Evolutionary conservation across 2,888 invertebrate species (phyloP), one percentile per base, ranked within the genome.

Genomic region (Molanna angustata): DNA sequence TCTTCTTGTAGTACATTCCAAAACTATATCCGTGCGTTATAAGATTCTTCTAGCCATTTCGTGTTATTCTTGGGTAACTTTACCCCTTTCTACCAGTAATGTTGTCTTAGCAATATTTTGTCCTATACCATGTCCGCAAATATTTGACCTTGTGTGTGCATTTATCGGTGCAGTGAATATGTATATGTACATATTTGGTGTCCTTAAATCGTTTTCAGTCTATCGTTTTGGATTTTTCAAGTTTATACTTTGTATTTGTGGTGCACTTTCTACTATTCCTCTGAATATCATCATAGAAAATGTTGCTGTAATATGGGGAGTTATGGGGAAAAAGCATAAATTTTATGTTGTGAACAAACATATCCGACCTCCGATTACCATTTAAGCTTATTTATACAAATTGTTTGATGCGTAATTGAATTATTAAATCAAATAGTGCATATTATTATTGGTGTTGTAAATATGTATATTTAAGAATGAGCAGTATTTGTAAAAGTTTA

Each of bases 141-240:
- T 86, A 40, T 82, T 96, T 65, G 94, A 96, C 69, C 84, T 94
- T 63, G 67, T 91, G 20, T 92, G 93, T 72, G 90, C 91, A 50
- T 95, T 94, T 67, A 89, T 93, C 63, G 95, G 90, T 58, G 94
- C 92, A 56, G 90, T 95, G 52, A 95, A 91, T 70, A 89, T 95
- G 66, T 97, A 97, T 71, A 96, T 97, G 95, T 97, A 96, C 70
- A 84, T 96, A 58, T 97, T 95, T 72, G 97, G 97, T 58, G 95
- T 95, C n/a, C 83, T 95, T 47, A 96, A 95, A 70, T 95, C 95
- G 49, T 96, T 97, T 68, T 91, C 93, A 17, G 75, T 94, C 27
- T 87, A 91, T 70, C 84, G 93, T 64, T 88, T 90, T 68, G 94
- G 95, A 9, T 72, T 89, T 56, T 66, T 86, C 33, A 84, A 86